Evolutionary conservation across 1,140 invertebrate genomes (phyloP).

Genomic region (Whitmania pigra): DNA sequence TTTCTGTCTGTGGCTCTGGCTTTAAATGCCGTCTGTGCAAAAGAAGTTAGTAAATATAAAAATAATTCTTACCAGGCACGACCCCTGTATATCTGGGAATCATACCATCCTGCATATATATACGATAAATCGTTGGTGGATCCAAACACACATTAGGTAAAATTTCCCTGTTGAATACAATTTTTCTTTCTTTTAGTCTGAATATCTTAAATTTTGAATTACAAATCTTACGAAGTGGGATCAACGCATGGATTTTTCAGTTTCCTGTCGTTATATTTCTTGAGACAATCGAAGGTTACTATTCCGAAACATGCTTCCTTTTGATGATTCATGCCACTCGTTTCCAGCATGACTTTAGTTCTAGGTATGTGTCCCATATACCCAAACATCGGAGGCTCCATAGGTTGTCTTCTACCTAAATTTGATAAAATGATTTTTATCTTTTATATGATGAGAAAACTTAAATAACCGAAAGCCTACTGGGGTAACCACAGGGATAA

Average conservation of each 20-base stretch:
- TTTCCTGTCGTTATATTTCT: background rate
- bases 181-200: background rate
- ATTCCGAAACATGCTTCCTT: constrained; percentile 9
- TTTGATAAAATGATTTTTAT: background rate
- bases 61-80: background rate
- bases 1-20: too few relatives aligned
- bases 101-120: constrained; percentile 12
- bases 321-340: background rate
- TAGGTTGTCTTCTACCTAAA: background rate
- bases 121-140: background rate
- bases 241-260: constrained; percentile 3
- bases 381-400: constrained; percentile 3
- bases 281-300: constrained; percentile 9
- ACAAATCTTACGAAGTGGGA: background rate
- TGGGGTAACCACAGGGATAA: background rate
- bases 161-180: background rate
- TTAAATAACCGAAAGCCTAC: background rate
- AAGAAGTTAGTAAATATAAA: background rate
- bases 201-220: background rate
- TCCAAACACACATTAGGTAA: background rate
- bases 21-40: too few relatives aligned
- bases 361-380: constrained; percentile 1
- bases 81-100: constrained; percentile 3
- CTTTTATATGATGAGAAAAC: background rate
- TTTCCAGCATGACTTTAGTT: constrained; percentile 7